Conservation (phyloP, 2,888 invertebrate genomes). For the Lasioglossum oenotherae region DNA sequence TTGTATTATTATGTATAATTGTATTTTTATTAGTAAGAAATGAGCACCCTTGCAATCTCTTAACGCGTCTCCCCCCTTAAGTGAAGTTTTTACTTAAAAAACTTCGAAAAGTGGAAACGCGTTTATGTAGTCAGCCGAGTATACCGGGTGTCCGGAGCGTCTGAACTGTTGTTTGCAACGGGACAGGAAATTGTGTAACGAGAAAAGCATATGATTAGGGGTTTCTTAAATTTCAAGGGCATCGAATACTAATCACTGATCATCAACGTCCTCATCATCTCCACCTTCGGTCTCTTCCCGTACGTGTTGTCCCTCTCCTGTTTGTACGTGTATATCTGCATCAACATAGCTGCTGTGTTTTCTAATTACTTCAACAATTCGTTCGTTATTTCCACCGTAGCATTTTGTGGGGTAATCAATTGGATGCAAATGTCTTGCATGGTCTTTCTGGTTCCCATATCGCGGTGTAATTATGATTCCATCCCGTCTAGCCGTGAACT, state of each 20-base stretch:
- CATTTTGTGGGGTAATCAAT: neutral
- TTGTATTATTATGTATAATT: no score
- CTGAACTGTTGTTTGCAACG: neutral
- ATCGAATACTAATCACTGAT: conserved; percentile 12
- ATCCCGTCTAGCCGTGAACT: neutral
- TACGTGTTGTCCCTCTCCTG: conserved; percentile 37
- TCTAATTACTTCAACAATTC: neutral
- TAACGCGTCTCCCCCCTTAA: no score
- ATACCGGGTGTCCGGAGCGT: neutral
- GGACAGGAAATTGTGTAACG: neutral
- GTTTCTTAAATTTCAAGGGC: conserved; percentile 2
- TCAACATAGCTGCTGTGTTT: neutral
- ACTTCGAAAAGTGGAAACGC: no score
- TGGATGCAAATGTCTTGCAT: neutral
- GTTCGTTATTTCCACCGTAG: neutral
- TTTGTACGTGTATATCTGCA: neutral
- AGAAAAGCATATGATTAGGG: neutral
- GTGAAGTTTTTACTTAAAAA: no score
- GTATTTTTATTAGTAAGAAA: no score
- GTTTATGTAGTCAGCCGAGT: neutral
- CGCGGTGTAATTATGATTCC: neutral
- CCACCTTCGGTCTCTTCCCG: conserved; percentile 12
- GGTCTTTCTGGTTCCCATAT: neutral
- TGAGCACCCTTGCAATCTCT: no score
- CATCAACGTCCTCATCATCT: no score